phyloP scores from a whole-genome alignment of 2,797 vertebrate genomes.

The Rhinoraja longicauda region DNA sequence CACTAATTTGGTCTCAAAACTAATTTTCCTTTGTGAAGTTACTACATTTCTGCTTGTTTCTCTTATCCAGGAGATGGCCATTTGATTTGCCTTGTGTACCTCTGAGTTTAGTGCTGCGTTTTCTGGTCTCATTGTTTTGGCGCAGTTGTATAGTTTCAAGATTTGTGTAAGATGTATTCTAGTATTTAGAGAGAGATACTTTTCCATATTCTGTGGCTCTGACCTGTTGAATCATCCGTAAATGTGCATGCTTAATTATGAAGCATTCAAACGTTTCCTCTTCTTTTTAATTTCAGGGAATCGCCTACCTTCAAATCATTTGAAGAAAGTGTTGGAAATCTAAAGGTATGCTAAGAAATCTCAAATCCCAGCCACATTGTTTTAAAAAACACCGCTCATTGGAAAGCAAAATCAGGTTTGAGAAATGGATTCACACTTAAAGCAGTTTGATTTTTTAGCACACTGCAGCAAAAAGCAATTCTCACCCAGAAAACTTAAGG shows the following conservation, averaged over 20 bases:
- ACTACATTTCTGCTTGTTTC: background rate
- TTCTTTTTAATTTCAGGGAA: slow-evolving; percentile 65
- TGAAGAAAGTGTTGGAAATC: slow-evolving; percentile 84
- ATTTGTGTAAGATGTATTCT: background rate
- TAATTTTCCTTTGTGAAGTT: too few species aligned
- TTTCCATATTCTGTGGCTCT: too few species aligned
- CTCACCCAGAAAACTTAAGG: background rate
- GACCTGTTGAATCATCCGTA: background rate
- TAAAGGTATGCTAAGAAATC: slow-evolving; percentile 71
- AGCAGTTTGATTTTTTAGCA: background rate
- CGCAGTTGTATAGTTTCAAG: background rate
- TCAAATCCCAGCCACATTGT: background rate
- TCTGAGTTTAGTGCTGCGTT: background rate
- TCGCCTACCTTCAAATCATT: slow-evolving; percentile 94
- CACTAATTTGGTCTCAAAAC: background rate
- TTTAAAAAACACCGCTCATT: background rate
- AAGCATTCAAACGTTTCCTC: background rate
- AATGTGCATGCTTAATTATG: background rate
- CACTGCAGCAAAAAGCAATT: background rate
- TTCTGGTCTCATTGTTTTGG: background rate
- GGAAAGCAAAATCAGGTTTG: background rate
- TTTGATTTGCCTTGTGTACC: slow-evolving; percentile 18
- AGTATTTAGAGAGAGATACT: background rate
- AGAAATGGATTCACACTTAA: background rate
- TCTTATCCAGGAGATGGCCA: background rate